Evolutionary conservation across 2,113 vertebrate genomes (phyloP).

Genomic region (Oxyruncus cristatus): DNA sequence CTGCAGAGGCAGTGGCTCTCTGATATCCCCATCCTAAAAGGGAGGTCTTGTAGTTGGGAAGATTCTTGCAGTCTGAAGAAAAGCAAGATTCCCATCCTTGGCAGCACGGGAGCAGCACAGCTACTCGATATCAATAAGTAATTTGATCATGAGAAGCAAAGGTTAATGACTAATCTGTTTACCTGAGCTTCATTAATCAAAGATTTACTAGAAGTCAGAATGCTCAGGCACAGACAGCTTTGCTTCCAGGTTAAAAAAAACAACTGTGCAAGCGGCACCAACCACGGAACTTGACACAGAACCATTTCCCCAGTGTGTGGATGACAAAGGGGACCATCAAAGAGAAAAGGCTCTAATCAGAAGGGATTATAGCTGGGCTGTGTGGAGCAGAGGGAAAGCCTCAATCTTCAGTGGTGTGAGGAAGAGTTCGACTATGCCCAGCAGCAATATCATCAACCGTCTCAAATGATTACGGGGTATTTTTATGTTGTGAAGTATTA

Average conservation of each 20-base stretch:
- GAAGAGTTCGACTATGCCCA: conserved; percentile 6
- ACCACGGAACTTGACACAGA: conserved; percentile 48
- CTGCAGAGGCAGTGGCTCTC: background rate
- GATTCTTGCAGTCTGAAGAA: background rate
- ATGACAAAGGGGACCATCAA: conserved; percentile 58
- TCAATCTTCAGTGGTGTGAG: background rate
- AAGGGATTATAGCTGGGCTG: conserved; percentile 38
- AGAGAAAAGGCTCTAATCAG: conserved; percentile 57
- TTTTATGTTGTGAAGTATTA: conserved; percentile 30
- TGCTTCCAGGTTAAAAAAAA: conserved; percentile 42
- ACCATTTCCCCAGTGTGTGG: conserved; percentile 18
- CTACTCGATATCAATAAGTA: conserved; percentile 51
- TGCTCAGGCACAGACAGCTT: conserved; percentile 15
- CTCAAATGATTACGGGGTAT: background rate
- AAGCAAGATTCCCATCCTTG: background rate
- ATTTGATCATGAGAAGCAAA: conserved; percentile 66
- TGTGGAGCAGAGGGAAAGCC: background rate
- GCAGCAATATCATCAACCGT: conserved; percentile 16
- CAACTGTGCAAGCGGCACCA: background rate
- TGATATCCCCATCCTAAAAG: background rate
- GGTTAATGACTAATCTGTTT: conserved; percentile 72
- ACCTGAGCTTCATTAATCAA: conserved; percentile 68
- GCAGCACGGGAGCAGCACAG: background rate
- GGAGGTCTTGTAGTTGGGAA: background rate
- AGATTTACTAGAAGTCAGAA: conserved; percentile 54